phyloP scores from a whole-genome alignment of 2,888 invertebrate species.

The Cacoxenus indagator region DNA sequence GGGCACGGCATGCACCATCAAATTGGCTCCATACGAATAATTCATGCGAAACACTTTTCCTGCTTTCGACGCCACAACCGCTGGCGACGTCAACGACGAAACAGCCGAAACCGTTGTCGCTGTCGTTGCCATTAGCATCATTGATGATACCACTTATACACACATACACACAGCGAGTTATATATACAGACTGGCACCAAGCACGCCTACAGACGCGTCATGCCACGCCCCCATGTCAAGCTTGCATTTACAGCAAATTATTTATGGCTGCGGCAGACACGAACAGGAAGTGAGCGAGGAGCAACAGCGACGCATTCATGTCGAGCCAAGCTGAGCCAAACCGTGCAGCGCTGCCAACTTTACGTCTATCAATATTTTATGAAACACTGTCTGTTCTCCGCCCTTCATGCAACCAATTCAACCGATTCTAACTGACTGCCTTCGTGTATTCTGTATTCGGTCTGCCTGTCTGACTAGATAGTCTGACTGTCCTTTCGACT shows the following conservation, averaged over 20 bases:
- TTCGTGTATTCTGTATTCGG: neutral
- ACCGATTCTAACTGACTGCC: neutral
- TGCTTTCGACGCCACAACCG: constrained; percentile 7
- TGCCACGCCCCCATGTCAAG: constrained; percentile 40
- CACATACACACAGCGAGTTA: neutral
- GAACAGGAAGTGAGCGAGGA: constrained; percentile 56
- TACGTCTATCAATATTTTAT: constrained; percentile 61
- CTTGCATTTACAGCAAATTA: constrained; percentile 64
- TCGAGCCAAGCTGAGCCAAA: neutral
- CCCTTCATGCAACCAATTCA: neutral
- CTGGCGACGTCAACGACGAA: neutral
- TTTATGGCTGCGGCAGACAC: constrained; percentile 64
- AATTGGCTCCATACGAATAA: constrained; percentile 60
- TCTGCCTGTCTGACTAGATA: too few species aligned
- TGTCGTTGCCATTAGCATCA: constrained; percentile 33
- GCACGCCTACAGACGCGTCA: constrained; percentile 40
- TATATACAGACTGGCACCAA: neutral
- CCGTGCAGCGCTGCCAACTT: constrained; percentile 58
- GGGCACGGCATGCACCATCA: constrained; percentile 55
- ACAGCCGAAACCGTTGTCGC: constrained; percentile 33
- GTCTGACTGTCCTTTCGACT: constrained; percentile 9
- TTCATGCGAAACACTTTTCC: constrained; percentile 63
- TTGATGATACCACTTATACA: constrained; percentile 5
- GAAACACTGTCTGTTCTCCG: constrained; percentile 3
- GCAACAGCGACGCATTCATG: neutral